phyloP scores from a whole-genome alignment of 2,888 invertebrate genomes.

The Anaspis maculata region DNA sequence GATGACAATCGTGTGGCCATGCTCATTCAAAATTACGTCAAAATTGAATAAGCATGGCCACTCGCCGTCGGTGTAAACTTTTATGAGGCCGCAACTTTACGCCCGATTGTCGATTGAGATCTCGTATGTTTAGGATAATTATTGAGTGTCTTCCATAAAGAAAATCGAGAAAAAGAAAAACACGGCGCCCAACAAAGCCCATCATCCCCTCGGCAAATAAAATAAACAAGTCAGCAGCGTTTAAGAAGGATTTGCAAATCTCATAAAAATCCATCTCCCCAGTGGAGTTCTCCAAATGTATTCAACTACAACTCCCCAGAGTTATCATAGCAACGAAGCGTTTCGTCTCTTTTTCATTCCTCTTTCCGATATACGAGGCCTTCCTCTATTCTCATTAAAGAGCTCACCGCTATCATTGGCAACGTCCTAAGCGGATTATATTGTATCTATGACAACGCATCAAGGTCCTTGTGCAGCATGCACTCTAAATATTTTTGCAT shows the following conservation, averaged over 20 bases:
- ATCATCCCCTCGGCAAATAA: conserved; percentile 14
- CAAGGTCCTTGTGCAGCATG: no score
- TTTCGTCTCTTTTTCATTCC: conserved; percentile 13
- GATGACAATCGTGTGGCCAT: no score
- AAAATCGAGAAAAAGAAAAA: no score
- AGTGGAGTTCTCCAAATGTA: conserved; percentile 18
- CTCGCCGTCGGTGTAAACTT: no score
- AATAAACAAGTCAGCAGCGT: conserved; percentile 14
- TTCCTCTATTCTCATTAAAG: conserved; percentile 34
- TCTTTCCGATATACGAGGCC: conserved; percentile 18
- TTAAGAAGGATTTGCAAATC: conserved; percentile 17
- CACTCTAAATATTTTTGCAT: no score
- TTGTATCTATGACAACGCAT: conserved; percentile 26
- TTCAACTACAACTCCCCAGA: conserved; percentile 21
- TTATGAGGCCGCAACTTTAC: no score
- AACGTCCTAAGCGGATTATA: conserved; percentile 39
- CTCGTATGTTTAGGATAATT: no score
- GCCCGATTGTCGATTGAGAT: no score
- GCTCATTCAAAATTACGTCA: no score
- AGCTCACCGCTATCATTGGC: conserved; percentile 38
- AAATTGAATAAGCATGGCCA: no score
- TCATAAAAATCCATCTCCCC: conserved; percentile 13
- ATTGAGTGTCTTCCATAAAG: no score
- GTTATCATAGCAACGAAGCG: conserved; percentile 18
- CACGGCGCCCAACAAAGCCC: no score